A percentile compares a stretch with the other conserved stretches of the same genome.
Conservation (phyloP, 2,113 vertebrate genomes). For the Motacilla alba region DNA sequence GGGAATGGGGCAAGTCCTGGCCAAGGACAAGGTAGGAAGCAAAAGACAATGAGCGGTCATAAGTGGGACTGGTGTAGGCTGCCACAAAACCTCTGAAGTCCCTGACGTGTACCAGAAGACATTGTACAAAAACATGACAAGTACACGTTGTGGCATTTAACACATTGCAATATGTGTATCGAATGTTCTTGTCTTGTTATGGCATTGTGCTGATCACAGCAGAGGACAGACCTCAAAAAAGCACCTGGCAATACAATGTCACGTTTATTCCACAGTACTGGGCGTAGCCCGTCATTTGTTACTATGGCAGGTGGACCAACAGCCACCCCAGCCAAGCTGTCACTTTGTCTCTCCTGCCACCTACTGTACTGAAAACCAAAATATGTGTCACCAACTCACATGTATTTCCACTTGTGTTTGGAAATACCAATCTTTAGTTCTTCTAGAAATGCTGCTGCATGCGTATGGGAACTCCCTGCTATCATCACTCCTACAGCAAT, state of each 20-base stretch:
- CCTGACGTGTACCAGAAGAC: neutral
- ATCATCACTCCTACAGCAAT: neutral
- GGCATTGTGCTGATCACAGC: neutral
- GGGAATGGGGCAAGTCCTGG: neutral
- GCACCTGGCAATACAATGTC: neutral
- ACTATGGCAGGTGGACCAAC: neutral
- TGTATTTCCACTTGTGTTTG: neutral
- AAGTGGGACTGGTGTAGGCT: neutral
- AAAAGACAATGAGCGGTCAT: neutral
- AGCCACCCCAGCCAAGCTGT: neutral
- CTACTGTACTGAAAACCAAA: conserved; percentile 33
- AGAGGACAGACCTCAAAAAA: neutral
- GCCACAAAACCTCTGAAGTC: neutral
- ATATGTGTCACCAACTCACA: neutral
- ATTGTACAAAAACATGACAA: rapidly evolving
- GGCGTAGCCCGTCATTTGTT: neutral
- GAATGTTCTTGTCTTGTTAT: neutral
- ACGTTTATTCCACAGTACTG: neutral
- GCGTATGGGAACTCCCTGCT: neutral
- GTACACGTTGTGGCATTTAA: neutral
- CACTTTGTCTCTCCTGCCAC: neutral
- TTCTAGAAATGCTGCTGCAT: neutral
- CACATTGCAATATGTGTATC: neutral
- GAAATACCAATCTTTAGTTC: neutral
- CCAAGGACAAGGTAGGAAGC: neutral